Percentiles rank a stretch among this genome's conserved stretches.
phyloP scores from a whole-genome alignment of 2,113 vertebrate species.

The Menura novaehollandiae region DNA sequence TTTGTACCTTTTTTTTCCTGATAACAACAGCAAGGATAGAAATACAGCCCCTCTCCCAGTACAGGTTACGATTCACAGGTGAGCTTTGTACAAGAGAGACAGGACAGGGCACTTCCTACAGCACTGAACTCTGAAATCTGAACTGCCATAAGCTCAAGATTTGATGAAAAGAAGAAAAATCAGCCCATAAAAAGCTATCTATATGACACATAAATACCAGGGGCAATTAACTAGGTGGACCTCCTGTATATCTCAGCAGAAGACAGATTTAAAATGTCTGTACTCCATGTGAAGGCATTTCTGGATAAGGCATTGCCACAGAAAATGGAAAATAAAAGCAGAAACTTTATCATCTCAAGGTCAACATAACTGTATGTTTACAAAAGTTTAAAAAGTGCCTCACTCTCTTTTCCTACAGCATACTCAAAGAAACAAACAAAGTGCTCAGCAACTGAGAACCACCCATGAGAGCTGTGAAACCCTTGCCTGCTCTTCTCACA shows the following conservation, averaged over 20 bases:
- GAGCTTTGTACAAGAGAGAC: neutral
- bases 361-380: neutral
- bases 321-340: slow-evolving; percentile 5
- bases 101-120: neutral
- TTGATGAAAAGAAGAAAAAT: neutral
- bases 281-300: neutral
- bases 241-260: neutral
- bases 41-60: neutral
- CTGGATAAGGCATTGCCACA: neutral
- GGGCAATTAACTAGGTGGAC: slow-evolving; percentile 6
- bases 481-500: neutral
- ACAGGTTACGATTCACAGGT: neutral
- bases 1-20: neutral
- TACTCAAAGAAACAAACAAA: neutral
- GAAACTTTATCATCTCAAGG: slow-evolving; percentile 21
- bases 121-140: neutral
- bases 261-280: neutral
- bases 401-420: neutral
- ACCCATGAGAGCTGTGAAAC: neutral
- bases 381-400: neutral
- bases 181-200: neutral
- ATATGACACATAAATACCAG: neutral
- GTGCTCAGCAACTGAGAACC: neutral
- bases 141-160: neutral
- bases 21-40: neutral